Base-by-base conservation (phyloP, 2,888 invertebrate species). In the Volucella bombylans region DNA sequence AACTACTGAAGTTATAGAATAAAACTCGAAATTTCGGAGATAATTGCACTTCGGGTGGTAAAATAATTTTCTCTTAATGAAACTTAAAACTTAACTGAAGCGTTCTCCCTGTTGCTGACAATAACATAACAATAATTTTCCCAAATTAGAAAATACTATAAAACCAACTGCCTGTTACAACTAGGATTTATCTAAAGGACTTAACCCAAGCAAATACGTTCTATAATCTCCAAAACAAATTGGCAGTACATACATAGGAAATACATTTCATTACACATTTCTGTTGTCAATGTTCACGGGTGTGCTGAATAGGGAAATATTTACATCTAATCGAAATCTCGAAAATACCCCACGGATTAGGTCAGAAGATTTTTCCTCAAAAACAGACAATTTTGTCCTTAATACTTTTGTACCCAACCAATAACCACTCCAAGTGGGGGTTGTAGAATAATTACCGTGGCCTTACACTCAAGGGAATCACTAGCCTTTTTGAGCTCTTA, bases 391-490 rank as follows among this genome's bases (percentile, higher is more conserved):
- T 8, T 9, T 23, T 23, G 11, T 61, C 31, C 31, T 61, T 45
- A 54, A 67, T 76, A 67, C 12, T 67, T 59, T 62, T 39, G 23
- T 59, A 57, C 47, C 57, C 62, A 47, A 52, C 61, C 59, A 41
- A 69, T 61, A 61, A 52, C 61, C 61, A 14, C 59, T 52, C 4
- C 61, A 18, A 71, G 41, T 59, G 78, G 15, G 55, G 59, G 43
- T 39, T 78, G 71, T 78, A 23, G 2, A 23, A 23, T 23, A 78
- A 78, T 78, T 71, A 71, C 57, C 38, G 50, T 52, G 52, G 68
- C 39, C 50, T 39, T 65, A 49, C 23, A 52, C 73, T 64, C 73
- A 15, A 2, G 73, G 73, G 73, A 57, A 31, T 65, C 8, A n/a
- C 14, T 18, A 52, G 31, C 31, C n/a, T 49, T 72, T 55, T 14